Evolutionary conservation across 2,113 vertebrate genomes (phyloP).

Genomic region (Silurus meridionalis): DNA sequence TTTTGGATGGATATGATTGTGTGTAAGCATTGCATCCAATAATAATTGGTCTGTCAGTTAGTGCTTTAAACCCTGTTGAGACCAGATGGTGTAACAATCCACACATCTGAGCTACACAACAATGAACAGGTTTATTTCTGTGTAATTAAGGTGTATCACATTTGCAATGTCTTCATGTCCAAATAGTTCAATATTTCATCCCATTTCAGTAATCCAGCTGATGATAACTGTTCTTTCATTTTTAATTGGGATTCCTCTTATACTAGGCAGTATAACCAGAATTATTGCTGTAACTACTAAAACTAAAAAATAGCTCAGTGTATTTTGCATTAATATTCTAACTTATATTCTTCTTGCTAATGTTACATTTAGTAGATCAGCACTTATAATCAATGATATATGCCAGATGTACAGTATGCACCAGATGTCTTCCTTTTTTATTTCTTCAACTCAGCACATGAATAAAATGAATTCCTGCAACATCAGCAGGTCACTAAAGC

Average conservation of each 20-base stretch:
- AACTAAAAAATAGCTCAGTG: not conserved
- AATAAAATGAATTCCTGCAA: constrained; percentile 8
- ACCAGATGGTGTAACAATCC: not conserved
- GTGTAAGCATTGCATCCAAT: not conserved
- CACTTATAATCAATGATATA: not conserved
- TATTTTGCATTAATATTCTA: not conserved
- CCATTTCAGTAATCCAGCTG: not conserved
- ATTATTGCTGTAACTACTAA: not conserved
- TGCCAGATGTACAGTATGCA: constrained; percentile 6
- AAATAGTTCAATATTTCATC: not conserved
- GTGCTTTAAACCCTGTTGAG: not conserved
- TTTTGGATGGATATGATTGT: not conserved
- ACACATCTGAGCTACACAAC: not conserved
- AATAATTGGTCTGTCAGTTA: not conserved
- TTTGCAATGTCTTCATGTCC: not conserved
- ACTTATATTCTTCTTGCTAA: not conserved
- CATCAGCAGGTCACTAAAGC: not conserved
- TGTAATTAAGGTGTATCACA: not conserved
- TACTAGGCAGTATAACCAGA: not conserved
- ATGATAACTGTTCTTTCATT: not conserved
- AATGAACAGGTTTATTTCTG: constrained; percentile 6
- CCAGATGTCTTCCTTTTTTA: not conserved
- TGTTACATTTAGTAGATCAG: constrained; percentile 9
- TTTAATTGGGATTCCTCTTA: not conserved
- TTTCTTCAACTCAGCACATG: not conserved